A percentile compares a stretch with the other conserved stretches of the same genome.
Conservation (phyloP, 2,113 vertebrate species). For the Solenodon paradoxus region DNA sequence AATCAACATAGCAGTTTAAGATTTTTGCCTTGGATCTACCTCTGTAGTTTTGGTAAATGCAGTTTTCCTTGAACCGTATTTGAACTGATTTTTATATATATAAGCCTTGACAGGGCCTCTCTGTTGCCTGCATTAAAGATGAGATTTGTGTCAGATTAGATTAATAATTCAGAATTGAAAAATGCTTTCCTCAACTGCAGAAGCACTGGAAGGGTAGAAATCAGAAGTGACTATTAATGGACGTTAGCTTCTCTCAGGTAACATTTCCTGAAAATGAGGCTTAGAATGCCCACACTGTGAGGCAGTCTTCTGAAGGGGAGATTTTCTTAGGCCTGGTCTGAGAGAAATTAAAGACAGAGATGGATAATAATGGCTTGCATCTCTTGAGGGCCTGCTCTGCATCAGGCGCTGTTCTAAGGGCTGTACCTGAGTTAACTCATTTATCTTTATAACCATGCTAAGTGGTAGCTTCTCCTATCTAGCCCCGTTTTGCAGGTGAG, state of each 20-base stretch:
- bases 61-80: slow-evolving; percentile 45
- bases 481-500: neutral
- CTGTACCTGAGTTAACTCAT: neutral
- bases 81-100: slow-evolving; percentile 57
- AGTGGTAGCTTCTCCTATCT: neutral
- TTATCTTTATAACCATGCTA: neutral
- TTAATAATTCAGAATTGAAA: slow-evolving; percentile 71
- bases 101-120: slow-evolving; percentile 49
- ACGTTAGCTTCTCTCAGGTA: slow-evolving; percentile 21
- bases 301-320: neutral
- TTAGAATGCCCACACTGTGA: neutral
- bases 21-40: neutral
- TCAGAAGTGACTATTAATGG: neutral
- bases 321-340: neutral
- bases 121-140: slow-evolving; percentile 57
- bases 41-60: slow-evolving; percentile 18
- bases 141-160: slow-evolving; percentile 64
- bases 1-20: neutral
- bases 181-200: slow-evolving; percentile 29
- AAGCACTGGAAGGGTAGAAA: neutral
- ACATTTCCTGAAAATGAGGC: neutral
- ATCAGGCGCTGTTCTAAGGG: rapidly evolving
- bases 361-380: neutral
- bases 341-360: neutral
- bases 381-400: neutral